phyloP scores from a whole-genome alignment of 92 coral and sea anemone genomes.

The Epizoanthus rinbou region DNA sequence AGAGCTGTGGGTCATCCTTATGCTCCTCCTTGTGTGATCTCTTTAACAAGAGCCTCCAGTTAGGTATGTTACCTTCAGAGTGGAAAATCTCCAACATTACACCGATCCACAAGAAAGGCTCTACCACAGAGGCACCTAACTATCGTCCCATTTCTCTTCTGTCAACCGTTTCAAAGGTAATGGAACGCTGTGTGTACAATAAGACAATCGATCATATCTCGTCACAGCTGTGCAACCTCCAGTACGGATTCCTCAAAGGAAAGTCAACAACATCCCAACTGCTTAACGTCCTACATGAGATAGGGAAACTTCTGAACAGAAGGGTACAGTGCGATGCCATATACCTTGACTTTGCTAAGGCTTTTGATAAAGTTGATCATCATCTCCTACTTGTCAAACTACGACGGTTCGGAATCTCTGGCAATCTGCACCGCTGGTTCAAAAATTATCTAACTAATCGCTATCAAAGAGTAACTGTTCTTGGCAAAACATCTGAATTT shows the following conservation, averaged over 20 bases:
- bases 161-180: background rate
- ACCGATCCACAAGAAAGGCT: background rate
- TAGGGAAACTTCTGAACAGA: background rate
- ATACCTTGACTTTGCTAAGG: conserved; percentile 15
- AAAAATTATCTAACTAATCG: background rate
- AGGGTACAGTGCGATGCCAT: background rate
- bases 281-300: background rate
- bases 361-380: background rate
- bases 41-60: background rate
- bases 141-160: conserved; percentile 6
- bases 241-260: conserved; percentile 3
- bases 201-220: background rate
- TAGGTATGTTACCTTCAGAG: background rate
- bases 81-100: conserved; percentile 1
- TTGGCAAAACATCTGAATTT: background rate
- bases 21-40: background rate
- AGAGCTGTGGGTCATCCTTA: background rate
- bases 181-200: background rate
- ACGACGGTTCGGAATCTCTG: conserved; percentile 24
- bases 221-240: background rate
- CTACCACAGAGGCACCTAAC: background rate
- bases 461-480: conserved; percentile 8
- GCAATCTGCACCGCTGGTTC: conserved; percentile 10
- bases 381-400: conserved; percentile 9
- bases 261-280: background rate